Evolutionary conservation across 2,797 vertebrate species (phyloP).

Genomic region (Bucorvus abyssinicus): DNA sequence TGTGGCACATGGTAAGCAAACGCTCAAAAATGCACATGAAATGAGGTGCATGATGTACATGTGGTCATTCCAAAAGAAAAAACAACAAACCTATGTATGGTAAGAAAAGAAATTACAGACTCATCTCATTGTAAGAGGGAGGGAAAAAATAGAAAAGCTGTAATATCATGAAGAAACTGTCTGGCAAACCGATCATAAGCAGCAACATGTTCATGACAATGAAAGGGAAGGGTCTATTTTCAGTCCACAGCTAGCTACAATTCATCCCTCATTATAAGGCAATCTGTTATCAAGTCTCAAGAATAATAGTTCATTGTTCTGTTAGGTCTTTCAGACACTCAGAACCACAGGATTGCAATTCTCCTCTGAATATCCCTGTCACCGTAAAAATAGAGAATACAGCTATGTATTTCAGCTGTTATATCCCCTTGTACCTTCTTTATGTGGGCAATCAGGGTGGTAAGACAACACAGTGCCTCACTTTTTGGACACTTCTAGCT

Average conservation of each 20-base stretch:
- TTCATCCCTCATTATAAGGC: background rate
- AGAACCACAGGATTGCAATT: background rate
- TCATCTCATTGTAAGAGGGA: background rate
- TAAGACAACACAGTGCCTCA: background rate
- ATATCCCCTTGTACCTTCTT: background rate
- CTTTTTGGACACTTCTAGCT: background rate
- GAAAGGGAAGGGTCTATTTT: slow-evolving; percentile 1
- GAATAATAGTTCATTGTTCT: slow-evolving; percentile 25
- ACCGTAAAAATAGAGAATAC: background rate
- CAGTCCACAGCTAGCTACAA: background rate
- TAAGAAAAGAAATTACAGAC: background rate
- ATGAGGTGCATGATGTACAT: background rate
- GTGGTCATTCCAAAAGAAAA: background rate
- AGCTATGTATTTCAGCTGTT: background rate
- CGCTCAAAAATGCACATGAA: background rate
- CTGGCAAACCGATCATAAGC: background rate
- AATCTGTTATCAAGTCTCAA: slow-evolving; percentile 4
- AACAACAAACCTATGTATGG: background rate
- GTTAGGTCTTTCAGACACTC: background rate
- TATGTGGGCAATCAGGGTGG: background rate
- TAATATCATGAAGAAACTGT: background rate
- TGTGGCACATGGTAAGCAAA: background rate
- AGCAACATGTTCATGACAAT: background rate
- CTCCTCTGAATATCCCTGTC: background rate
- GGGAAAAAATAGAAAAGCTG: background rate